Percentiles rank a stretch among this genome's conserved stretches.
Evolutionary conservation across 2,888 invertebrate species (phyloP).

Genomic region (Nemapogon koenigi): DNA sequence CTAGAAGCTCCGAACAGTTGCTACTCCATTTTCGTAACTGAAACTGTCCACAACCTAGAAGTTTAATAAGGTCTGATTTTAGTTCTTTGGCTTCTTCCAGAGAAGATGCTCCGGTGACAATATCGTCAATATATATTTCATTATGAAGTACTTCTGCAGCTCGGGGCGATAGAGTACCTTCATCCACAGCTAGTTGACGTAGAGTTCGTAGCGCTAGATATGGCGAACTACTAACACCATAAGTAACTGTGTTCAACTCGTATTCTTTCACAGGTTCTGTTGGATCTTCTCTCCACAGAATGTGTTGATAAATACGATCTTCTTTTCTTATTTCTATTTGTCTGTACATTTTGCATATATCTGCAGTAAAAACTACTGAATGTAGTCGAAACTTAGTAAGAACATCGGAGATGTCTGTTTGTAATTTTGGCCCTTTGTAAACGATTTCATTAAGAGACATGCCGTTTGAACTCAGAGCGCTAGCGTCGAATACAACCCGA

Average conservation of each 20-base stretch:
- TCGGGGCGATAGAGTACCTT: not conserved
- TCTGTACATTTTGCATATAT: constrained; percentile 11
- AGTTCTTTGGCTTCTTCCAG: constrained; percentile 1
- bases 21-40: constrained; percentile 10
- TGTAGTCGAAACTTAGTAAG: constrained; percentile 10
- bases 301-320: constrained; percentile 5
- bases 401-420: too few relatives aligned
- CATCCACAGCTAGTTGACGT: constrained; percentile 8
- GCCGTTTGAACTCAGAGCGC: too few relatives aligned
- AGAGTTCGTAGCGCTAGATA: constrained; percentile 8
- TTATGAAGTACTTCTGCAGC: constrained; percentile 3
- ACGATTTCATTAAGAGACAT: too few relatives aligned
- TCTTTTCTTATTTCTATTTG: constrained; percentile 4
- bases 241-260: constrained; percentile 7
- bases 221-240: too few relatives aligned
- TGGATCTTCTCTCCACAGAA: constrained; percentile 8
- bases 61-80: not conserved
- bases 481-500: constrained; percentile 12
- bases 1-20: too few relatives aligned
- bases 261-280: constrained; percentile 4
- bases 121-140: constrained; percentile 6
- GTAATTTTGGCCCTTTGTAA: too few relatives aligned
- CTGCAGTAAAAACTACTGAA: constrained; percentile 2
- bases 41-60: constrained; percentile 1
- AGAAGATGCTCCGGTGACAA: not conserved